phyloP scores from a whole-genome alignment of 2,888 invertebrate genomes.

The Achlya flavicornis region DNA sequence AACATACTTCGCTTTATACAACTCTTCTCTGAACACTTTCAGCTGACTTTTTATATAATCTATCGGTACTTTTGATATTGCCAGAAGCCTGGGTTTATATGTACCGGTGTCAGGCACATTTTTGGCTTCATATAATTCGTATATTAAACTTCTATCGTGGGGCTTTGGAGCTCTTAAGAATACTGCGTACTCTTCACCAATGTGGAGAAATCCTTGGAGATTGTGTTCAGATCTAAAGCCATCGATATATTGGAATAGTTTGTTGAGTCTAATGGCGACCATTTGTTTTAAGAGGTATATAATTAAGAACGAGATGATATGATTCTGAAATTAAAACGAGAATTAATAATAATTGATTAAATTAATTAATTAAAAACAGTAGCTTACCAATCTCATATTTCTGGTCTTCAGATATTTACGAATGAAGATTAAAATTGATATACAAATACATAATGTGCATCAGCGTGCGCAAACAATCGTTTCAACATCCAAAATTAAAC shows the following conservation, averaged over 20 bases:
- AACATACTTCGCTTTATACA: constrained; percentile 63
- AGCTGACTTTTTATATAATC: constrained; percentile 67
- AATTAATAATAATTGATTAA: not conserved
- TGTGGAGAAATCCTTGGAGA: constrained; percentile 64
- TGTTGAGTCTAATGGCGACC: constrained; percentile 61
- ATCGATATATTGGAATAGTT: constrained; percentile 68
- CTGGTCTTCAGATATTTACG: constrained; percentile 11
- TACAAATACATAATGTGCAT: constrained; percentile 14
- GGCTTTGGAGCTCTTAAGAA: constrained; percentile 59
- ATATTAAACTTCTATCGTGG: constrained; percentile 62
- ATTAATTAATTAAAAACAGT: no score
- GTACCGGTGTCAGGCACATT: constrained; percentile 48
- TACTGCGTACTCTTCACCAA: constrained; percentile 69
- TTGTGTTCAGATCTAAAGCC: constrained; percentile 63
- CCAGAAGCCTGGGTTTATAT: constrained; percentile 60
- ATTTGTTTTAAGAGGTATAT: constrained; percentile 31
- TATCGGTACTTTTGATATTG: constrained; percentile 67
- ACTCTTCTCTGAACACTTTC: constrained; percentile 53
- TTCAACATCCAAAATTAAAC: constrained; percentile 39
- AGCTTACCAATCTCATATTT: constrained; percentile 25
- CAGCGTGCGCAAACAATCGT: constrained; percentile 20
- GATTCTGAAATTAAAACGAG: constrained; percentile 42
- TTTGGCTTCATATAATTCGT: constrained; percentile 70
- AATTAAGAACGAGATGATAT: constrained; percentile 28
- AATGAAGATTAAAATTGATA: constrained; percentile 13